phyloP scores from a whole-genome alignment of 2,113 vertebrate species.

The Nansenia antarctica region DNA sequence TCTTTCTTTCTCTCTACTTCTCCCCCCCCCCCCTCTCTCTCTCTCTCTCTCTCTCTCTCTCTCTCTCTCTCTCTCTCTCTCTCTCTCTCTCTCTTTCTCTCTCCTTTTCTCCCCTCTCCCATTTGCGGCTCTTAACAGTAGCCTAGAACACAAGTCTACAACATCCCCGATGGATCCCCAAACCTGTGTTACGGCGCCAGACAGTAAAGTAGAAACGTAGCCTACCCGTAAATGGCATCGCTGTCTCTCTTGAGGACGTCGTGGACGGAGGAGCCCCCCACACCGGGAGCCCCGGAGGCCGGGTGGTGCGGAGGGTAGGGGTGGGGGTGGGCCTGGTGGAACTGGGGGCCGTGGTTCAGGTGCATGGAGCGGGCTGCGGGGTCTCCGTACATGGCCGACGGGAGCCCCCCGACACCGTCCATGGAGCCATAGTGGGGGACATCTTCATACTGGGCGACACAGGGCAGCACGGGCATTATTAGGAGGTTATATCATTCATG shows the following conservation, averaged over 20 bases:
- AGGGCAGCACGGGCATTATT: not conserved
- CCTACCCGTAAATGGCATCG: conserved; percentile 98
- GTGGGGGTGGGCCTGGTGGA: conserved; percentile 84
- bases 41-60: too few species aligned
- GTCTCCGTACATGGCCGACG: conserved; percentile 87
- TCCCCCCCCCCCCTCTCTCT: too few species aligned
- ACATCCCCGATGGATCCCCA: not conserved
- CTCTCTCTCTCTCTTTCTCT: not conserved
- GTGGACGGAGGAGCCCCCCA: conserved; percentile 86
- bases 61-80: too few species aligned
- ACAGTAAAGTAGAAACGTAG: conserved; percentile 76
- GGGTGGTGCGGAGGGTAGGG: conserved; percentile 84
- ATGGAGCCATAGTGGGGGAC: conserved; percentile 89
- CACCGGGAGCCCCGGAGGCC: conserved; percentile 80
- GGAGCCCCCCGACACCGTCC: conserved; percentile 88
- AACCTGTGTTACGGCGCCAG: conserved; percentile 27
- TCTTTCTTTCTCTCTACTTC: too few species aligned
- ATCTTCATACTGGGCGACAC: conserved; percentile 87
- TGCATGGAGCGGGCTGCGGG: conserved; percentile 87
- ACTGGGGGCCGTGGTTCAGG: conserved; percentile 84
- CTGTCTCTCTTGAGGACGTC: conserved; percentile 92
- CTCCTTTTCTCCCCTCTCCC: not conserved
- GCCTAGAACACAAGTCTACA: too few species aligned
- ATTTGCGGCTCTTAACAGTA: conserved; percentile 1
- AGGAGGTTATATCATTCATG: too few species aligned